Base-by-base conservation (phyloP, 2,888 invertebrate species). In the Pseudolycoriella hygida region DNA sequence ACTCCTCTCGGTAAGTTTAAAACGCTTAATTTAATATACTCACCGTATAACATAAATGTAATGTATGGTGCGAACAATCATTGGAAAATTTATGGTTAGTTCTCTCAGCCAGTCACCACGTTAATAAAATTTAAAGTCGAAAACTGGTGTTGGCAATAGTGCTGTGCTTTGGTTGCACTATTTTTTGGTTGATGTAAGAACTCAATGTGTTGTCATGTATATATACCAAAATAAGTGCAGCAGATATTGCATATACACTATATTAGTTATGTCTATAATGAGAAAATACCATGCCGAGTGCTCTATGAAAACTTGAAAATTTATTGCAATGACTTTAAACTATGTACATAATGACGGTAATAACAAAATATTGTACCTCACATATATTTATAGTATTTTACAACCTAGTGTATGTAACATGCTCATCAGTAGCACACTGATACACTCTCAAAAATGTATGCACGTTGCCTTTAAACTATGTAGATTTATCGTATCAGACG, bases 71-170 rank as follows among this genome's bases (percentile, higher is more conserved):
- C 34, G 34, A 34, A 34, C 34, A 34, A 34, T 34, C 34, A 34
- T 34, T 34, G 15, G 34, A 34, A 34, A 34, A 34, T 34, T 34
- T 34, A 34, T 34, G 34, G 34, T 34, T 34, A 34, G 34, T 34
- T 34, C 34, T 34, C 34, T 34, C 34, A 14, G 15, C n/a, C 34
- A 34, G 34, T 34, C 34, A 34, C n/a, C 15, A 34, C 34, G 34
- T 34, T 34, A 34, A 34, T 34, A 34, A 34, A 34, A 34, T 34
- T 34, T 34, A 34, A 34, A 34, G 34, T 34, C 34, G 34, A 34
- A 34, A 34, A 34, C 34, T 34, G 15, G 12, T 34, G 12, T 12
- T 14, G 15, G n/a, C n/a, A 34, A 34, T 25, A 25, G 25, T 25
- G 25, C 25, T 25, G 15, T 14, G 34, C 34, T 34, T 34, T 34